These are phyloP conservation scores for Hylyphantes graminicola DNA, from an alignment of 1,140 invertebrate genomes.

Conservation along the genomic window DNA sequence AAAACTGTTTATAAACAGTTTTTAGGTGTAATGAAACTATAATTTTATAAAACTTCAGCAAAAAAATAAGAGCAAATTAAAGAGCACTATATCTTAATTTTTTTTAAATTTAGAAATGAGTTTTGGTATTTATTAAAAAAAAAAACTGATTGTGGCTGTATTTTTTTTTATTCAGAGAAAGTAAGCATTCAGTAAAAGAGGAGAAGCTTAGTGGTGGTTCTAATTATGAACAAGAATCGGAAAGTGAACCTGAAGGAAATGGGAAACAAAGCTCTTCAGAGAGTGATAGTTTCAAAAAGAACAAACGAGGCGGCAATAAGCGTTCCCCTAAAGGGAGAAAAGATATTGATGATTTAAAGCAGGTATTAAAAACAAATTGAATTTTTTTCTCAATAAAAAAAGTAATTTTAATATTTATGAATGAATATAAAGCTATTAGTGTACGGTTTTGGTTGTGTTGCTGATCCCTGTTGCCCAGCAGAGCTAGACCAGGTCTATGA, in stretches of 20 bases:
- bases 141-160: no score
- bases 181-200: constrained; percentile 16
- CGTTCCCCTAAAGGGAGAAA: constrained; percentile 34
- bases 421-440: background rate
- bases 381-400: background rate
- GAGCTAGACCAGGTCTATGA: no score
- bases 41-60: no score
- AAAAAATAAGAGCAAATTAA: no score
- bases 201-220: constrained; percentile 9
- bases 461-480: no score
- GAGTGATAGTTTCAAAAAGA: constrained; percentile 16
- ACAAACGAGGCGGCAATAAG: constrained; percentile 31
- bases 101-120: no score
- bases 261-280: constrained; percentile 23
- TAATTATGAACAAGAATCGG: constrained; percentile 34
- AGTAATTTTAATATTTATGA: background rate
- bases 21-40: no score
- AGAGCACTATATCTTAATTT: no score
- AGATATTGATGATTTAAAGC: constrained; percentile 54
- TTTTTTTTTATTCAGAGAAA: background rate
- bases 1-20: no score
- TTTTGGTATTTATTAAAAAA: no score
- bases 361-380: background rate
- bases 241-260: constrained; percentile 25
- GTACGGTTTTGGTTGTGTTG: background rate